phyloP scores from a whole-genome alignment of 2,113 vertebrate genomes.

The Protomyctophum bolini region DNA sequence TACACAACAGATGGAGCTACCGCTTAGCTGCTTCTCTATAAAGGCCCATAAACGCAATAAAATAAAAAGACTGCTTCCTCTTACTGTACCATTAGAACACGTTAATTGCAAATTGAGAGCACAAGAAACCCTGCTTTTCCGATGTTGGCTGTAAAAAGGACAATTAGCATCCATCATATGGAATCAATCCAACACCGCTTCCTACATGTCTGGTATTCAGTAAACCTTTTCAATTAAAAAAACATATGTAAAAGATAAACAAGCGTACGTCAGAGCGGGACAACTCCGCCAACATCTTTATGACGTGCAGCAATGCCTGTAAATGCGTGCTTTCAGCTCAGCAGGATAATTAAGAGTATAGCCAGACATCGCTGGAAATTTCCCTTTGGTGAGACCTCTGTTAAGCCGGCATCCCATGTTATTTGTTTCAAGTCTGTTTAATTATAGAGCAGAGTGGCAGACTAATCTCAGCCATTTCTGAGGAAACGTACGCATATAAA shows the following conservation, averaged over 20 bases:
- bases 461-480: constrained; percentile 48
- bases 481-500: constrained; percentile 32
- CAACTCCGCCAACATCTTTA: not conserved
- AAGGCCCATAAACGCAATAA: not conserved
- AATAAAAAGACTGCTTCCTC: not conserved
- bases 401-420: constrained; percentile 35
- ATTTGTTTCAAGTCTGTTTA: constrained; percentile 58
- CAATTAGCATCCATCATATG: constrained; percentile 35
- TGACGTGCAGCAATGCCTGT: constrained; percentile 1
- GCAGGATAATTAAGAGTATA: constrained; percentile 7
- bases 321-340: not conserved
- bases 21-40: not conserved
- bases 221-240: constrained; percentile 20
- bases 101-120: constrained; percentile 8
- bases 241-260: constrained; percentile 13
- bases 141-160: constrained; percentile 8
- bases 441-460: constrained; percentile 60
- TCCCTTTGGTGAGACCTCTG: not conserved
- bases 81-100: not conserved
- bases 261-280: constrained; percentile 9
- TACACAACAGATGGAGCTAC: not conserved
- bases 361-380: constrained; percentile 12
- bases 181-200: constrained; percentile 17
- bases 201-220: constrained; percentile 7
- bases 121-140: not conserved